Evolutionary conservation across 2,797 vertebrate species (phyloP).

Genomic region (Gambusia yucatana): DNA sequence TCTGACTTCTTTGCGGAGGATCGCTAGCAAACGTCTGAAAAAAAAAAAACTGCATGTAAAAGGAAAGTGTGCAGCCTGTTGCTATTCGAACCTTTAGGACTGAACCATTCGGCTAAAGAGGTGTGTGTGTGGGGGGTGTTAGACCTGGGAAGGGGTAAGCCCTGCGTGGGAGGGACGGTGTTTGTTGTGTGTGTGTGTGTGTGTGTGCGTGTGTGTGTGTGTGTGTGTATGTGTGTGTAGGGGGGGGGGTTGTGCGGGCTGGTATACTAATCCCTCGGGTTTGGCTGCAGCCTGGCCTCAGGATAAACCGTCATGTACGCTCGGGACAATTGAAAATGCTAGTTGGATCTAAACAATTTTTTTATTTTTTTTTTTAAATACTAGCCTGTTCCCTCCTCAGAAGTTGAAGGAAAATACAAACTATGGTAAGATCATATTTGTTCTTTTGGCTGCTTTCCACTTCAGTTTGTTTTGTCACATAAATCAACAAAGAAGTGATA

Average conservation of each 20-base stretch:
- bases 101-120: conserved; percentile 50
- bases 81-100: conserved; percentile 55
- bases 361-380: conserved; percentile 7
- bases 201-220: conserved; percentile 59
- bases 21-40: conserved; percentile 13
- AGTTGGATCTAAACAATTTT: conserved; percentile 60
- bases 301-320: conserved; percentile 80
- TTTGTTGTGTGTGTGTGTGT: conserved; percentile 12
- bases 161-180: conserved; percentile 70
- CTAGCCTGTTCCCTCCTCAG: conserved; percentile 28
- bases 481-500: conserved; percentile 3
- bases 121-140: conserved; percentile 8
- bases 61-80: conserved; percentile 50
- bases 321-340: conserved; percentile 72
- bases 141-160: conserved; percentile 57
- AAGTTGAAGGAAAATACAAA: conserved; percentile 51
- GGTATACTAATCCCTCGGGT: conserved; percentile 86
- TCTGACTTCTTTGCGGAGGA: conserved; percentile 30
- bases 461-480: conserved; percentile 25
- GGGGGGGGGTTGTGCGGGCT: conserved; percentile 80
- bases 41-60: background rate
- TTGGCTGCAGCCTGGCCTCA: conserved; percentile 74
- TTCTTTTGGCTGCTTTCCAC: background rate
- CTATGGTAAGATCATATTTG: conserved; percentile 79
- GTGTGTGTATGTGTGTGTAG: conserved; percentile 42